Evolutionary conservation across 2,113 vertebrate genomes (phyloP).

Genomic region (Cyanoderma ruficeps): DNA sequence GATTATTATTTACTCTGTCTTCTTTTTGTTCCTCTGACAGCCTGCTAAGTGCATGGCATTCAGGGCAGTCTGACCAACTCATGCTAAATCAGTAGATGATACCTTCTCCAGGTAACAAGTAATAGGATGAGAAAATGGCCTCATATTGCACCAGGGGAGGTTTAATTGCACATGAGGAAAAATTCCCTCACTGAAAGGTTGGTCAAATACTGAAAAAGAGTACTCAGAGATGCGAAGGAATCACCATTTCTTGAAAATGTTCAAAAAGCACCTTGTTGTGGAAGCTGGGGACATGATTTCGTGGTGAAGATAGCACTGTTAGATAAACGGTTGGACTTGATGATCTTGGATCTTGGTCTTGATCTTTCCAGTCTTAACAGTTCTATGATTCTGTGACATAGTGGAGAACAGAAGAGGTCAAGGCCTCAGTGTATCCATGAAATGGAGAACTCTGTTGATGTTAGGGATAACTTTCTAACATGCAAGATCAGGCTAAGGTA

Average conservation of each 20-base stretch:
- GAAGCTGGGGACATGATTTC: neutral
- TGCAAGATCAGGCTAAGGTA: neutral
- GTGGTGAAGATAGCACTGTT: neutral
- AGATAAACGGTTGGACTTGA: neutral
- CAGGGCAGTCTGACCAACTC: neutral
- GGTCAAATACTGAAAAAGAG: neutral
- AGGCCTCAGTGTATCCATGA: neutral
- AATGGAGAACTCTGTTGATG: neutral
- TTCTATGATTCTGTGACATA: neutral
- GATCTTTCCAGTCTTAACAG: neutral
- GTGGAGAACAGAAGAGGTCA: neutral
- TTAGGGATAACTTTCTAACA: accelerated
- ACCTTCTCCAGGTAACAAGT: neutral
- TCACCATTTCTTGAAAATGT: neutral
- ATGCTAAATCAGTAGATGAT: neutral
- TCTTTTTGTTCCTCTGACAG: neutral
- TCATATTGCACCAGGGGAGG: neutral
- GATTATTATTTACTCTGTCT: neutral
- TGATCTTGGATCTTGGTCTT: neutral
- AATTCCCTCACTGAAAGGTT: neutral
- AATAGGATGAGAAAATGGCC: neutral
- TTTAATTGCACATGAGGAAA: neutral
- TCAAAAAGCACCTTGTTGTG: neutral
- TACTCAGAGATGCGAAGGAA: neutral
- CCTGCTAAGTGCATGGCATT: neutral